Conservation (phyloP, 2,888 invertebrate species). For the Melipona beecheii region DNA sequence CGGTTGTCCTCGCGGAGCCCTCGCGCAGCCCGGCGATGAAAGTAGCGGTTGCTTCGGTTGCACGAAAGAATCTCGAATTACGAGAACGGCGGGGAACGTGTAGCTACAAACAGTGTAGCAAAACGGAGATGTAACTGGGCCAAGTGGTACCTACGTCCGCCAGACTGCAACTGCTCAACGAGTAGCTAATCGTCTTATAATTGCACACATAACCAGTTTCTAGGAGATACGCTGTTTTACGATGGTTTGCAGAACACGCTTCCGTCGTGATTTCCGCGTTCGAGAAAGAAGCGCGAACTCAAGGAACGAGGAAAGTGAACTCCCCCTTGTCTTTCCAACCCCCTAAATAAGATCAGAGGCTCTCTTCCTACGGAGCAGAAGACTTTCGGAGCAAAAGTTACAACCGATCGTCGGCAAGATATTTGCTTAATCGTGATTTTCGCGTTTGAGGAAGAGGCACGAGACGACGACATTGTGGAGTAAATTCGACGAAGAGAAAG, state of each 20-base stretch:
- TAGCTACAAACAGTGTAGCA: constrained; percentile 14
- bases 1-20: constrained; percentile 17
- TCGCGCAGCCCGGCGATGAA: constrained; percentile 27
- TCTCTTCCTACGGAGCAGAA: no score
- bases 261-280: not conserved
- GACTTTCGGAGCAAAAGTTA: no score
- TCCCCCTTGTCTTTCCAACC: no score
- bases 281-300: not conserved
- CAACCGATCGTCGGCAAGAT: not conserved
- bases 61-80: constrained; percentile 1
- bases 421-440: not conserved
- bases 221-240: constrained; percentile 15
- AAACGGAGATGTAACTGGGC: constrained; percentile 28
- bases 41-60: not conserved
- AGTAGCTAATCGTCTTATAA: constrained; percentile 3
- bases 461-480: not conserved
- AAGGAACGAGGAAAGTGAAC: not conserved
- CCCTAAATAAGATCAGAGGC: no score
- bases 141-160: constrained; percentile 6
- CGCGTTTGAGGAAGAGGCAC: not conserved
- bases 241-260: not conserved
- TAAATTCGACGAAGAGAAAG: not conserved
- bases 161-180: constrained; percentile 15
- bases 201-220: constrained; percentile 26
- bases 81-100: constrained; percentile 11